Conservation (phyloP, 2,113 vertebrate genomes). For the Paratilapia polleni region DNA sequence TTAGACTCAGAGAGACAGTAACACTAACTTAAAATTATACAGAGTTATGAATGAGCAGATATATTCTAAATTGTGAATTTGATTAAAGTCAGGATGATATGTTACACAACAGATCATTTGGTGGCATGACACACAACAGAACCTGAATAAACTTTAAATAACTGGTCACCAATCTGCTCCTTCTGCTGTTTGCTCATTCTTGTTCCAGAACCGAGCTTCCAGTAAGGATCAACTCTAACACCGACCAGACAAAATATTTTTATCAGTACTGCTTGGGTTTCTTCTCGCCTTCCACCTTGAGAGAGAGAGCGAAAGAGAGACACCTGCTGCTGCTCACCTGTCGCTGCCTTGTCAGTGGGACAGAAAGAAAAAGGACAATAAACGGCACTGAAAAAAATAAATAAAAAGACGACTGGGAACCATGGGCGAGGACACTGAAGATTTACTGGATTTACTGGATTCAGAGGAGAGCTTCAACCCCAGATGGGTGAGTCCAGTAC, state of each 20-base stretch:
- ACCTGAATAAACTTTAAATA: too few species aligned
- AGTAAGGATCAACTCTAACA: not conserved
- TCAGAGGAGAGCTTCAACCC: not conserved
- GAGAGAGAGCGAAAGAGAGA: not conserved
- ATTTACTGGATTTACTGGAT: not conserved
- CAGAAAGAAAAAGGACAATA: not conserved
- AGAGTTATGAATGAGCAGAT: too few species aligned
- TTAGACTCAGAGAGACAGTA: too few species aligned
- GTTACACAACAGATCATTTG: too few species aligned
- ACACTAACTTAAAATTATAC: too few species aligned
- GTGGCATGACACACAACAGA: too few species aligned
- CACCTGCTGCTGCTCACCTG: conserved; percentile 21
- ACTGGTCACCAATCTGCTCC: rapidly evolving
- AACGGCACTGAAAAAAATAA: not conserved
- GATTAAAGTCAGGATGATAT: too few species aligned
- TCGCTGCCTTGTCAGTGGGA: not conserved
- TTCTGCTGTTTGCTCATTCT: not conserved
- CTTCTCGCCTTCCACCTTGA: not conserved
- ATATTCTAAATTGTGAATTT: too few species aligned
- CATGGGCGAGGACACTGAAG: too few species aligned
- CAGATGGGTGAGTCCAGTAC: rapidly evolving
- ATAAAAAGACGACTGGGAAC: too few species aligned
- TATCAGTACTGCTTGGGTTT: not conserved
- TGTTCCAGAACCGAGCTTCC: not conserved
- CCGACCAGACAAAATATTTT: too few species aligned